Evolutionary conservation across 2,888 invertebrate species (phyloP).

Genomic region (Drosophila nr. perissopoda): DNA sequence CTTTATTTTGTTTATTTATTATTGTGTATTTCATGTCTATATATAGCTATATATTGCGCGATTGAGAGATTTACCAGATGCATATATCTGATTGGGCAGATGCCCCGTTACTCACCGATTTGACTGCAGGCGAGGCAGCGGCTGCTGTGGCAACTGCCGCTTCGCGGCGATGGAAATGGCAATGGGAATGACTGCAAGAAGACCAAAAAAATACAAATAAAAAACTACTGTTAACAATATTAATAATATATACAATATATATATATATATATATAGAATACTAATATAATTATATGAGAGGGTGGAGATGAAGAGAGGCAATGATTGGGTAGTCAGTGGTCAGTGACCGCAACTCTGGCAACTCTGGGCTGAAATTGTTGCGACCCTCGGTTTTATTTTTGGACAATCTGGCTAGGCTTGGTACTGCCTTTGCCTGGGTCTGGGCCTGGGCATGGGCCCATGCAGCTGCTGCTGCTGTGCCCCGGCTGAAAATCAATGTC

Average conservation of each 20-base stretch:
- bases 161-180: constrained; percentile 43
- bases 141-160: constrained; percentile 28
- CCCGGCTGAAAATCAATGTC: constrained; percentile 65
- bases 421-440: constrained; percentile 1
- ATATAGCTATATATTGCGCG: not conserved
- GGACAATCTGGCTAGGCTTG: not conserved
- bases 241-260: not conserved
- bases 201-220: not conserved
- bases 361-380: constrained; percentile 2
- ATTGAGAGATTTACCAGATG: not conserved
- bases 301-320: not conserved
- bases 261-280: not conserved
- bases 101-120: constrained; percentile 35
- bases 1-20: not conserved
- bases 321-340: constrained; percentile 4
- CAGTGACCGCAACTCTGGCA: constrained; percentile 20
- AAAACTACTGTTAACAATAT: constrained; percentile 14
- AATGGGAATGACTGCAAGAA: constrained; percentile 53
- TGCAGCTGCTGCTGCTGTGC: constrained; percentile 1
- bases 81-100: not conserved
- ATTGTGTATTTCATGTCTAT: not conserved
- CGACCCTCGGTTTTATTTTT: constrained; percentile 42
- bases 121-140: constrained; percentile 35
- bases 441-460: constrained; percentile 3
- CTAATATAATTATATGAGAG: not conserved